phyloP scores from a whole-genome alignment of 2,113 vertebrate genomes.

The Prunella fulvescens region DNA sequence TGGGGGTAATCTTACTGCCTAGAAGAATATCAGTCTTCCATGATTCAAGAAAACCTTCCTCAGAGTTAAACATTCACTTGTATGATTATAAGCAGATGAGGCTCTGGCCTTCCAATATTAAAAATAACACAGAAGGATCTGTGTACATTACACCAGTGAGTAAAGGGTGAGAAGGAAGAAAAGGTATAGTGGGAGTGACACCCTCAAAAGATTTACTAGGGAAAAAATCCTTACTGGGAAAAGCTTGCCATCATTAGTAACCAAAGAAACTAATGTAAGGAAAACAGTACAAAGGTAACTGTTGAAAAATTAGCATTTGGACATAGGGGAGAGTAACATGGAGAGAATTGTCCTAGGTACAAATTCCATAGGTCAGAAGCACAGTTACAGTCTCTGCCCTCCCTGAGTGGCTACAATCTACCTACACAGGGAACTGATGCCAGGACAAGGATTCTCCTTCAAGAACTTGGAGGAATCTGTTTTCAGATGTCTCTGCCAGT shows the following conservation, averaged over 20 bases:
- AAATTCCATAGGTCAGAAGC: neutral
- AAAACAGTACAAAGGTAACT: neutral
- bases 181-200: neutral
- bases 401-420: neutral
- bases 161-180: neutral
- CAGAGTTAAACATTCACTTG: neutral
- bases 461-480: neutral
- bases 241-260: conserved; percentile 8
- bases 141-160: neutral
- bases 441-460: neutral
- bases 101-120: neutral
- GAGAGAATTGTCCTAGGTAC: conserved; percentile 1
- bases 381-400: neutral
- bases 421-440: neutral
- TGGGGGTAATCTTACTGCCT: neutral
- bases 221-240: neutral
- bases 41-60: neutral
- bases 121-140: neutral
- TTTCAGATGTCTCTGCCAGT: neutral
- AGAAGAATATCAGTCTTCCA: neutral
- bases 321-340: neutral
- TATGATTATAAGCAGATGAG: neutral
- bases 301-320: conserved; percentile 17
- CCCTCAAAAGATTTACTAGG: neutral
- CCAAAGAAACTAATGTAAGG: conserved; percentile 14